Conservation (phyloP, 1,140 invertebrate species). For the Pararge aegeria region DNA sequence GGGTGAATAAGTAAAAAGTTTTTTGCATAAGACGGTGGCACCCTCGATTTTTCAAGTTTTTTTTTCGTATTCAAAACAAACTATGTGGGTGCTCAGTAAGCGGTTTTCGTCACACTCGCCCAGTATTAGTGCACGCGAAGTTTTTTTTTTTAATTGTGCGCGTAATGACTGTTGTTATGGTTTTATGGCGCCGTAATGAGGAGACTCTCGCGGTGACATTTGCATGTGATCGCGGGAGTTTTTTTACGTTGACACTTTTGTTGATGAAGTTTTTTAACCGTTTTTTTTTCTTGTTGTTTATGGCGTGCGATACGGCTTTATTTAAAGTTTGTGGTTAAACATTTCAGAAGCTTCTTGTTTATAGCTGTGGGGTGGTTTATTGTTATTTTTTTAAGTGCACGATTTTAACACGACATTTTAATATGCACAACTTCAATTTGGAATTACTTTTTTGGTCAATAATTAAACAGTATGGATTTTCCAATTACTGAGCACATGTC, state of each 20-base stretch:
- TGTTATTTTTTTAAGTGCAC: conserved; percentile 58
- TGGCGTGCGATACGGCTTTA: conserved; percentile 61
- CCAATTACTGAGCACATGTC: too few species aligned
- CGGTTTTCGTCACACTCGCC: conserved; percentile 75
- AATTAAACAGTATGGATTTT: too few species aligned
- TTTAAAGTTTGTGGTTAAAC: conserved; percentile 74
- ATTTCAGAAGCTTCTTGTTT: conserved; percentile 68
- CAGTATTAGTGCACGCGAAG: conserved; percentile 54
- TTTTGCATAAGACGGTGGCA: conserved; percentile 76
- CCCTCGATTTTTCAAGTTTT: conserved; percentile 62
- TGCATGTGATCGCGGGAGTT: conserved; percentile 67
- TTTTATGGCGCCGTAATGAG: conserved; percentile 72
- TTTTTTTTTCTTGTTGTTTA: conserved; percentile 65
- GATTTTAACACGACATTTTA: conserved; percentile 35
- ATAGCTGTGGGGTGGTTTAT: conserved; percentile 65
- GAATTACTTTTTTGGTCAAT: background rate
- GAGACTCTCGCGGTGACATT: conserved; percentile 66
- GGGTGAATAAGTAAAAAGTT: conserved; percentile 78
- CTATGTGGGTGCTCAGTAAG: conserved; percentile 73
- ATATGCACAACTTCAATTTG: conserved; percentile 2
- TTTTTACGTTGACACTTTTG: conserved; percentile 67
- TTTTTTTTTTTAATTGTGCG: conserved; percentile 76
- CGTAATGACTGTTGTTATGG: conserved; percentile 75
- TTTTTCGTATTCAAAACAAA: conserved; percentile 63
- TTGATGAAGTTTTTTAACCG: conserved; percentile 67